Evolutionary conservation across 2,888 invertebrate species (phyloP), one percentile per base, ranked within the genome.

Genomic region (Myathropa florea): DNA sequence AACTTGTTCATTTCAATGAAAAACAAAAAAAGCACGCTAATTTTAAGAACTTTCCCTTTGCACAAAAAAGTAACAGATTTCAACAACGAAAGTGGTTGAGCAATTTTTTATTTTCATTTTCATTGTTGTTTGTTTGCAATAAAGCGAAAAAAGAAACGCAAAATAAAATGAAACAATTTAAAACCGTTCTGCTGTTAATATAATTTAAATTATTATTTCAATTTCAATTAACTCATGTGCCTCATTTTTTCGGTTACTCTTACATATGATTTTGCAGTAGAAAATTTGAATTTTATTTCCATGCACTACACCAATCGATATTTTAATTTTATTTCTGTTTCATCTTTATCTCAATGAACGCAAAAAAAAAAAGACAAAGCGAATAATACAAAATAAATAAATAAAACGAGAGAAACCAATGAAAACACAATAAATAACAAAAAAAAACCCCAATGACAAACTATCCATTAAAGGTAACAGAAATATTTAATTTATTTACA

Each of bases 21-120:
- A 53, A 65, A 55, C 72, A 77, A 88, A 89, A 87, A 88, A 18
- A 68, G 85, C 78, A 88, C 86, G 83, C 79, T 83, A 59, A 73
- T 57, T 79, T 82, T 85, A 67, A 57, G 39, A 76, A 88, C 73
- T 79, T 88, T 77, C 57, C 79, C 78, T 77, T 72, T 73, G 81
- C 89, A 83, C 83, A 71, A 64, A 68, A 71, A 73, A 67, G 23
- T 82, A 83, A 83, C 33, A 83, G 84, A 78, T n/a, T 39, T 39
- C 68, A 64, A 71, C 60, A 88, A 89, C 55, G 67, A 72, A 72
- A 60, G 21, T n/a, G 4, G 23, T 23, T 33, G 67, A 61, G 64
- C 46, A 71, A 53, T 21, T 59, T 65, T 57, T 57, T 12, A 57
- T 57, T 61, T 63, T 71, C 36, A 75, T 75, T 81, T 75, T 39